A percentile compares a stretch with the other conserved stretches of the same genome.
Conservation (phyloP, 2,888 invertebrate genomes). For the Ceriagrion tenellum region DNA sequence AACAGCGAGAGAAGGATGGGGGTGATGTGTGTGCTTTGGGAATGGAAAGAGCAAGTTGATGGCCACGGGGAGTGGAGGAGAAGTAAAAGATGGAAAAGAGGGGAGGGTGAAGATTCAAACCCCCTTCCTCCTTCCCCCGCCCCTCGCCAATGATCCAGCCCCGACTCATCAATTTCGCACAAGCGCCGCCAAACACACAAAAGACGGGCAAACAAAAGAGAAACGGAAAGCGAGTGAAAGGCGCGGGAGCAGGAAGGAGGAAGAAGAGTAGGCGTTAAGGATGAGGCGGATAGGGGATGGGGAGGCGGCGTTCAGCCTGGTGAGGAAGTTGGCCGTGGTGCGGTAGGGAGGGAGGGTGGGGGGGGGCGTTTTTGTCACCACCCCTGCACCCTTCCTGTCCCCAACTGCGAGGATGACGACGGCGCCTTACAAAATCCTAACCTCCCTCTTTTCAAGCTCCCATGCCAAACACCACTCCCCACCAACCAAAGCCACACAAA, state of each 20-base stretch:
- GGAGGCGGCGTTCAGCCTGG: not conserved
- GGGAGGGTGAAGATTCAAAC: not conserved
- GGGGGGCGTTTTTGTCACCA: not conserved
- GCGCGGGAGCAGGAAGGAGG: not conserved
- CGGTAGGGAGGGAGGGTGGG: not conserved
- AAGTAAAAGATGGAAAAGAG: too few relatives aligned
- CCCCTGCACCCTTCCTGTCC: not conserved
- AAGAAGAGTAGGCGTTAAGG: not conserved
- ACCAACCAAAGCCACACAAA: not conserved
- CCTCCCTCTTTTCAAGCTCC: too few relatives aligned
- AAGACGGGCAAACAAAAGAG: slow-evolving; percentile 34
- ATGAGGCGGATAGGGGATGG: not conserved
- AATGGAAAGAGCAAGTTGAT: too few relatives aligned
- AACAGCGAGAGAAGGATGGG: too few relatives aligned
- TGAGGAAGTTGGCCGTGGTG: not conserved
- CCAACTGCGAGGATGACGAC: not conserved
- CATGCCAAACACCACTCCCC: not conserved
- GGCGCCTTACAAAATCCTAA: slow-evolving; percentile 1
- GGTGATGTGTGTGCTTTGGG: too few relatives aligned
- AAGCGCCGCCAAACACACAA: slow-evolving; percentile 15
- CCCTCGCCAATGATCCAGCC: slow-evolving; percentile 29
- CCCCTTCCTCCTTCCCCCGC: not conserved
- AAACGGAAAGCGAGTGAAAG: slow-evolving; percentile 17
- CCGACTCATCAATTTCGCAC: slow-evolving; percentile 60
- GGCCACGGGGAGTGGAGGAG: too few relatives aligned